Conservation (phyloP, 2,113 vertebrate genomes). For the Mesocricetus auratus region DNA sequence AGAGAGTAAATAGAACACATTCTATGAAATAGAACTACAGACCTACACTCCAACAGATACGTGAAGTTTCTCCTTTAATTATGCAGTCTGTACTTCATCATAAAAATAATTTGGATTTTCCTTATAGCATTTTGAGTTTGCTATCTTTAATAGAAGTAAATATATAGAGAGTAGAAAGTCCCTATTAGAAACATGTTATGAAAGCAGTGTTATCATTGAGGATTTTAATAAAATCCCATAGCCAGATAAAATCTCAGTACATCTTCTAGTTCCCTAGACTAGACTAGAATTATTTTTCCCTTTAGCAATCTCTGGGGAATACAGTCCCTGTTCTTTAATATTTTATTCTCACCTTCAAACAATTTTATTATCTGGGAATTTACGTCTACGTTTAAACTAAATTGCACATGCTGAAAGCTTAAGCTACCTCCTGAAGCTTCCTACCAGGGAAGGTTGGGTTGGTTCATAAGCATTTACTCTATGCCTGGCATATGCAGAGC, state of each 20-base stretch:
- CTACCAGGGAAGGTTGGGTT: not conserved
- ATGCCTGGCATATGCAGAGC: not conserved
- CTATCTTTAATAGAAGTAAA: constrained; percentile 9
- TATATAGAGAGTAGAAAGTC: not conserved
- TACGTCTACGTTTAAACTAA: constrained; percentile 57
- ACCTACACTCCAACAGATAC: not conserved
- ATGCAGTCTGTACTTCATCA: constrained; percentile 1
- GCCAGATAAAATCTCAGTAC: constrained; percentile 76
- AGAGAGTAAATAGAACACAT: constrained; percentile 44
- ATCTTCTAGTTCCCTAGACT: constrained; percentile 50
- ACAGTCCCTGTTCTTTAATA: constrained; percentile 64
- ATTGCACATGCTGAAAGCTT: constrained; percentile 31
- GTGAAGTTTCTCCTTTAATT: constrained; percentile 39
- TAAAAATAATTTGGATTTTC: constrained; percentile 44
- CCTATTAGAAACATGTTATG: constrained; percentile 66
- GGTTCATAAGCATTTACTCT: constrained; percentile 3
- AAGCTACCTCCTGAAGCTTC: constrained; percentile 29
- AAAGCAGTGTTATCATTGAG: constrained; percentile 55
- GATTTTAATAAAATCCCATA: constrained; percentile 76
- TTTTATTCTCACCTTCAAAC: constrained; percentile 59
- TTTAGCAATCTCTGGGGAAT: constrained; percentile 59
- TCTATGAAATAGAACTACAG: not conserved
- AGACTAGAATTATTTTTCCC: constrained; percentile 65
- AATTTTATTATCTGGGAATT: constrained; percentile 67
- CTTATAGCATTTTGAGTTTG: constrained; percentile 23